These are phyloP conservation scores for Rhamnusium bicolor DNA, from an alignment of 2,888 invertebrate species.

Conservation along the genomic window DNA sequence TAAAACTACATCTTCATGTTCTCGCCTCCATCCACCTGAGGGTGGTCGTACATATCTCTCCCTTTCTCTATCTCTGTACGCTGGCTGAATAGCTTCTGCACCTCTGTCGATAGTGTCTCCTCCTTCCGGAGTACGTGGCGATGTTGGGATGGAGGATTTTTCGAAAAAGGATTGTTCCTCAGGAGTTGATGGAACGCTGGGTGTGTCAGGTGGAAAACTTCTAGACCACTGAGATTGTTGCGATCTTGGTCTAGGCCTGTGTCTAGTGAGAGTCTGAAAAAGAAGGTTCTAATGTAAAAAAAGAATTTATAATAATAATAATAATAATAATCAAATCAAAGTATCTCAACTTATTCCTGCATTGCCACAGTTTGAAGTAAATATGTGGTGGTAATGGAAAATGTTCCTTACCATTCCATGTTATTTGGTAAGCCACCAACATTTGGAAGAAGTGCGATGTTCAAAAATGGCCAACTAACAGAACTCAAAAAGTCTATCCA, in stretches of 20 bases:
- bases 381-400: too few species aligned
- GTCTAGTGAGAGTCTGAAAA: conserved; percentile 75
- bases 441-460: too few species aligned
- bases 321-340: too few species aligned
- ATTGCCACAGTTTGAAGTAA: too few species aligned
- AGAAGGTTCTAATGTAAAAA: conserved; percentile 1
- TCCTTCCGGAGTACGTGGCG: conserved; percentile 66
- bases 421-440: too few species aligned
- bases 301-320: too few species aligned
- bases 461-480: too few species aligned
- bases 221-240: conserved; percentile 80
- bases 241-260: conserved; percentile 76
- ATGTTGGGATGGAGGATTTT: conserved; percentile 71
- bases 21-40: conserved; percentile 69
- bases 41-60: conserved; percentile 27
- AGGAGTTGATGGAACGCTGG: conserved; percentile 43
- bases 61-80: conserved; percentile 44
- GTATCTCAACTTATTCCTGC: too few species aligned
- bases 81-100: conserved; percentile 45
- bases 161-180: conserved; percentile 77
- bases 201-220: conserved; percentile 77
- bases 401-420: too few species aligned
- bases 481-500: too few species aligned
- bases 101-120: conserved; percentile 59
- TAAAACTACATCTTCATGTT: conserved; percentile 68